A percentile compares a stretch with the other conserved stretches of the same genome.
Evolutionary conservation across 2,113 vertebrate genomes (phyloP).

Genomic region (Haemorhous mexicanus): DNA sequence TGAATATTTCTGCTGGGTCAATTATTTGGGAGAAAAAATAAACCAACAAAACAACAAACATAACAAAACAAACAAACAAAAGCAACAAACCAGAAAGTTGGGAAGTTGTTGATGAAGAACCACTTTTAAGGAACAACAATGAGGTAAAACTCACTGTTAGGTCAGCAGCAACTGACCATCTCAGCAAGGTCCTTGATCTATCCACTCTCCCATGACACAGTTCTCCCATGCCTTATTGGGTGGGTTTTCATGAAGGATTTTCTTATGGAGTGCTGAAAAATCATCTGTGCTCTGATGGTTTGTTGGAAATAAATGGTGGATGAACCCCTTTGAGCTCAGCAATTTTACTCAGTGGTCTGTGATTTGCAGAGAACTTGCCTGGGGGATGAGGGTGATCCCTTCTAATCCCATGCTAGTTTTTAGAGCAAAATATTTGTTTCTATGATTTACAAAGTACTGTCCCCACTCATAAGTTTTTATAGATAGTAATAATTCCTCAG

Average conservation of each 20-base stretch:
- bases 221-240: background rate
- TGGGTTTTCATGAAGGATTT: background rate
- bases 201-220: background rate
- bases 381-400: background rate
- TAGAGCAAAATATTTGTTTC: background rate
- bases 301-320: background rate
- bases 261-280: background rate
- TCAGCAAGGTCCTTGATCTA: background rate
- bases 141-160: background rate
- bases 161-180: background rate
- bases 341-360: background rate
- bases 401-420: background rate
- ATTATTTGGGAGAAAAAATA: background rate
- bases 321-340: background rate
- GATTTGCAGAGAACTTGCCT: background rate
- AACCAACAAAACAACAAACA: background rate
- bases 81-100: background rate
- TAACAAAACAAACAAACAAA: background rate
- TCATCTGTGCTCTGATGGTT: background rate
- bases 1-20: background rate
- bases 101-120: background rate
- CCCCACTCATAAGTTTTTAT: background rate
- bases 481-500: background rate
- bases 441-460: background rate
- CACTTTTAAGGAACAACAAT: background rate